These are phyloP conservation scores for roundworm (Caenorhabditis elegans) DNA, from an alignment of 1,140 invertebrate species.

Conservation along the genomic window WBcel235 BX284604.4:14651001-14651500, in stretches of 20 bases:
- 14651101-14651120: background rate
- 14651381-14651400: too few relatives aligned
- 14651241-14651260: background rate
- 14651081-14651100: background rate
- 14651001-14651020: background rate
- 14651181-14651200: background rate
- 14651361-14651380: too few relatives aligned
- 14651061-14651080: background rate
- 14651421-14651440: too few relatives aligned
- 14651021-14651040: background rate
- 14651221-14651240: background rate
- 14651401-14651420: too few relatives aligned
- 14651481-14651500: too few relatives aligned
- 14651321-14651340: too few relatives aligned
- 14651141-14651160: background rate
- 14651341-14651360: too few relatives aligned
- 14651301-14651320: background rate
- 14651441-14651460: too few relatives aligned
- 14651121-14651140: background rate
- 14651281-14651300: background rate
- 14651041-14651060: conserved; percentile 22
- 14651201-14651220: background rate
- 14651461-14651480: too few relatives aligned
- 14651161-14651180: background rate
- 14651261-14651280: conserved; percentile 20